Evolutionary conservation across 2,888 invertebrate species (phyloP), one percentile per base, ranked within the genome.

Genomic region (Yponomeuta cagnagella): DNA sequence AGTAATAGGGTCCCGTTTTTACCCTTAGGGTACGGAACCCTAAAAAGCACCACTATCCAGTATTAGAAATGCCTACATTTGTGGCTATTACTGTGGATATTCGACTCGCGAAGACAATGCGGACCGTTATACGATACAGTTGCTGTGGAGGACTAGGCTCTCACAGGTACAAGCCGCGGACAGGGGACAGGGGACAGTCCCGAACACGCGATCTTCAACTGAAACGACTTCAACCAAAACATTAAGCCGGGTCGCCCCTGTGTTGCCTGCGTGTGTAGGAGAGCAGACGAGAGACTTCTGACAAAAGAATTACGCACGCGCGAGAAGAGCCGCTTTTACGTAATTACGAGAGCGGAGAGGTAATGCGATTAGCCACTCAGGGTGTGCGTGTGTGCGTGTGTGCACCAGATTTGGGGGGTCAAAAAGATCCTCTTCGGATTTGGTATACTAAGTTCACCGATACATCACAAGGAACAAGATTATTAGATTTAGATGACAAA

Each of bases 241-340:
- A 58, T 58, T 58, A 58, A 58, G 15, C 15, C 15, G 15, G 10
- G 52, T 58, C 52, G 52, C 15, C 10, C 52, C 15, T 58, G 52
- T 58, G 2, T 43, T 8, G 43, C 8, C 43, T 58, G 52, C 52
- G 52, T 15, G 52, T 52, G 15, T 58, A 58, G 15, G 12, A 3
- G 43, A 43, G 43, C 43, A 58, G 52, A 3, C 12, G 12, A 15
- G 52, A 58, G 52, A 58, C 52, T 58, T 58, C 52, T 15, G 52
- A 58, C 52, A 58, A 58, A 58, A 58, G 52, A 58, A 58, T 58
- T 58, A 58, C 52, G 52, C 52, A 58, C 52, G 52, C 52, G 15
- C 12, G 52, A 58, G 52, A 58, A 58, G 52, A 58, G 52, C 52
- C 52, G 52, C 52, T 58, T 58, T 58, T 58, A 58, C 52, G 12